Evolutionary conservation across 2,888 invertebrate genomes (phyloP).

Genomic region (Agrochola lychnidis): DNA sequence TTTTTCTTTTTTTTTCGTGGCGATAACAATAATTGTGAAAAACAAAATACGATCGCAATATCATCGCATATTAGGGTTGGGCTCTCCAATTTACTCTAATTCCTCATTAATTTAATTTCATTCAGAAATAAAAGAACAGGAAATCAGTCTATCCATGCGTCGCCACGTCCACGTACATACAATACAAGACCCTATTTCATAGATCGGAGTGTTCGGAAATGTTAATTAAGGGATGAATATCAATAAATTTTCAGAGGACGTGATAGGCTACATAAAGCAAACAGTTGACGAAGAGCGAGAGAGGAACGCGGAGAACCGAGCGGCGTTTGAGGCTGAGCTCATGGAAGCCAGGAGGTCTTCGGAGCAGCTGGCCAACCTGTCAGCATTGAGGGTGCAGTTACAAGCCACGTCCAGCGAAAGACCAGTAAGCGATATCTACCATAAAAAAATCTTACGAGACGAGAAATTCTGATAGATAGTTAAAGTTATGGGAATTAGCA

Average conservation of each 20-base stretch:
- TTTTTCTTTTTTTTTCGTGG: background rate
- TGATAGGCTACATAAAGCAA: conserved; percentile 83
- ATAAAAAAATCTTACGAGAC: background rate
- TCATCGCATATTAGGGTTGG: too few relatives aligned
- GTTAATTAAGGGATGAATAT: background rate
- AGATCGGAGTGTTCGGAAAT: background rate
- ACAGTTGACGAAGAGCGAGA: conserved; percentile 85
- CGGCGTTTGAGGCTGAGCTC: conserved; percentile 80
- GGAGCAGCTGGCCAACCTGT: conserved; percentile 80
- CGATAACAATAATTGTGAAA: background rate
- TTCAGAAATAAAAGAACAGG: background rate
- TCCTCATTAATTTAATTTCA: background rate
- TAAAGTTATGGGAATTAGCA: too few relatives aligned
- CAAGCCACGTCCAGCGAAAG: conserved; percentile 77
- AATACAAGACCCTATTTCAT: too few relatives aligned
- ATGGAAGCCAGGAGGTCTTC: conserved; percentile 82
- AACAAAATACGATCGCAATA: background rate
- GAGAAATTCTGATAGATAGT: too few relatives aligned
- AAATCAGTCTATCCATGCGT: background rate
- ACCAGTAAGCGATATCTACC: conserved; percentile 47
- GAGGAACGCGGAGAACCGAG: conserved; percentile 82
- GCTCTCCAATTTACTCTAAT: too few relatives aligned
- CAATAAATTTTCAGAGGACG: conserved; percentile 78
- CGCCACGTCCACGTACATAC: too few relatives aligned
- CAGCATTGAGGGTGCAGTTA: conserved; percentile 79